These are phyloP conservation scores for Tachuris rubrigastra DNA, from an alignment of 2,113 vertebrate genomes.

Conservation along the genomic window DNA sequence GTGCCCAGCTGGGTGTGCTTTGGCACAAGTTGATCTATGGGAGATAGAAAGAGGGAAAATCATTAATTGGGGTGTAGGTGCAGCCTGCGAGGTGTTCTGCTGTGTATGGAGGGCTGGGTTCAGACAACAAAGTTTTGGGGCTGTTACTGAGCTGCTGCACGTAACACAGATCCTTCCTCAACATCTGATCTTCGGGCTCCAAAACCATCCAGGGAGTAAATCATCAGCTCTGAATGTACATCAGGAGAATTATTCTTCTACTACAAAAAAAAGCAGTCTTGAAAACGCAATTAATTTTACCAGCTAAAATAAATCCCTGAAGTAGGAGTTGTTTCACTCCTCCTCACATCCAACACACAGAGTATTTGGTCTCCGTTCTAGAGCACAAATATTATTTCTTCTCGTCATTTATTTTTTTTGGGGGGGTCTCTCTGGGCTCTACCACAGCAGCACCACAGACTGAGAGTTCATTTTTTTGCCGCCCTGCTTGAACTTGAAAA, in stretches of 20 bases:
- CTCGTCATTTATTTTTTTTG: not conserved
- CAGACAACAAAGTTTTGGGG: not conserved
- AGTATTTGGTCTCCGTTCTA: not conserved
- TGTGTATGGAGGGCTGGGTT: not conserved
- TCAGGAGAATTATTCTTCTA: not conserved
- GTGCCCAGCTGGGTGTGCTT: fast-evolving
- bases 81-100: not conserved
- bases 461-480: not conserved
- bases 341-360: fast-evolving
- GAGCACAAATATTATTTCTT: not conserved
- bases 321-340: fast-evolving
- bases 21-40: not conserved
- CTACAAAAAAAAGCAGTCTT: not conserved
- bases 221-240: not conserved
- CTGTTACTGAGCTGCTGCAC: not conserved
- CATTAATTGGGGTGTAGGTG: not conserved
- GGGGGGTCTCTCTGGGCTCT: fast-evolving
- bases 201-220: not conserved
- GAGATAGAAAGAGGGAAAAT: not conserved
- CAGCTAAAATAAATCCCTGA: not conserved
- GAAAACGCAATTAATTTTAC: not conserved
- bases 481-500: not conserved
- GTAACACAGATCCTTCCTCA: not conserved
- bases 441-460: not conserved
- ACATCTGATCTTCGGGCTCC: fast-evolving